A percentile compares a stretch with the other conserved stretches of the same genome.
Evolutionary conservation across 2,113 vertebrate species (phyloP).

Genomic region (Amblyopsis rosae): DNA sequence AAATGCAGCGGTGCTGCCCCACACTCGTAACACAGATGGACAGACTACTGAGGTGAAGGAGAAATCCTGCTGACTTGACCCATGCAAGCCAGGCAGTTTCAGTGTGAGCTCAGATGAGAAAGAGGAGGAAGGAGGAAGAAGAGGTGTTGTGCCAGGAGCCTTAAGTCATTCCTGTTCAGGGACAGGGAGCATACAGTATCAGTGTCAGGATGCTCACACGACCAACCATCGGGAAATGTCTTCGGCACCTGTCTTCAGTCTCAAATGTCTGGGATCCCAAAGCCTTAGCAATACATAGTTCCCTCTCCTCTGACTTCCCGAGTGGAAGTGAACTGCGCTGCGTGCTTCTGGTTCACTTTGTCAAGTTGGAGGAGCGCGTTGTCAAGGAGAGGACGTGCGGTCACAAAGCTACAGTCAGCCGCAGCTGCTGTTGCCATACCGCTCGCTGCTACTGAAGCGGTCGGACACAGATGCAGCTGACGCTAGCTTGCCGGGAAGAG

Average conservation of each 20-base stretch:
- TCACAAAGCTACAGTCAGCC: slow-evolving; percentile 36
- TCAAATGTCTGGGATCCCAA: slow-evolving; percentile 11
- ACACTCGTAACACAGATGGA: slow-evolving; percentile 51
- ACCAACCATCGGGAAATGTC: slow-evolving; percentile 7
- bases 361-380: slow-evolving; percentile 47
- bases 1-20: slow-evolving; percentile 43
- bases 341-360: slow-evolving; percentile 16
- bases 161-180: slow-evolving; percentile 33
- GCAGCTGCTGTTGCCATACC: slow-evolving; percentile 15
- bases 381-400: slow-evolving; percentile 46
- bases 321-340: slow-evolving; percentile 26
- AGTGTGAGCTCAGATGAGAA: slow-evolving; percentile 21
- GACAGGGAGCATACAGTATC: background rate
- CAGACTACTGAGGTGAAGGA: slow-evolving; percentile 38
- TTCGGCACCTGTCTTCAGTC: slow-evolving; percentile 29
- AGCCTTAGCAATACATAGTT: too few species aligned
- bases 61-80: slow-evolving; percentile 53
- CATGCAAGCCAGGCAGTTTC: slow-evolving; percentile 27
- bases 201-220: slow-evolving; percentile 30
- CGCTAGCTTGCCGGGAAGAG: slow-evolving; percentile 70
- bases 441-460: slow-evolving; percentile 61
- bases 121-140: slow-evolving; percentile 3
- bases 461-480: slow-evolving; percentile 80
- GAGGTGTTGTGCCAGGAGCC: slow-evolving; percentile 17
- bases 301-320: background rate